These are phyloP conservation scores for Ctenicera cuprea DNA, from an alignment of 2,888 invertebrate genomes.

Conservation along the genomic window DNA sequence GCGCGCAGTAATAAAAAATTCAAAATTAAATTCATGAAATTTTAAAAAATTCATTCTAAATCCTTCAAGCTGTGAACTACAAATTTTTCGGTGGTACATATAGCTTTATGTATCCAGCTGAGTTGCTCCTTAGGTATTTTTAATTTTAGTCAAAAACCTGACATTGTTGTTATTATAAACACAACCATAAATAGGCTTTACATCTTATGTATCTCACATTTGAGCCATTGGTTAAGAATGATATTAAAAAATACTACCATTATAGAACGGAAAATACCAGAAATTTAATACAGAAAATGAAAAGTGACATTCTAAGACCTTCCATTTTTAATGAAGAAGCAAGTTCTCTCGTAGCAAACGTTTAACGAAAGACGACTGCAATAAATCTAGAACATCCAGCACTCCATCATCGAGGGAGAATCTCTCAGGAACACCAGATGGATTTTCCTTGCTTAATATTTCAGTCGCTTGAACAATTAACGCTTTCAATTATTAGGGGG, in stretches of 20 bases:
- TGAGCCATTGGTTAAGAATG: too few relatives aligned
- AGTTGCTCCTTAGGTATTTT: too few relatives aligned
- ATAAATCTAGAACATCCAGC: slow-evolving; percentile 26
- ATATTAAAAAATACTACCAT: not conserved
- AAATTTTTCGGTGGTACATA: not conserved
- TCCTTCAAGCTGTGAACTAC: slow-evolving; percentile 4
- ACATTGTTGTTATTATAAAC: too few relatives aligned
- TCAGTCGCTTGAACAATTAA: slow-evolving; percentile 26
- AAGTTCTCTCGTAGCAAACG: slow-evolving; percentile 18
- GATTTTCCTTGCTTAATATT: slow-evolving; percentile 30
- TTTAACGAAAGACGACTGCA: slow-evolving; percentile 28
- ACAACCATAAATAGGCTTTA: too few relatives aligned
- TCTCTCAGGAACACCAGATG: slow-evolving; percentile 25
- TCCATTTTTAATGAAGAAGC: slow-evolving; percentile 26
- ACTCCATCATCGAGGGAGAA: slow-evolving; percentile 23
- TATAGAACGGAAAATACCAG: not conserved
- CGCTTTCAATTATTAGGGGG: slow-evolving; percentile 20
- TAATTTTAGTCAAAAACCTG: too few relatives aligned
- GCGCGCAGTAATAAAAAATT: slow-evolving; percentile 11
- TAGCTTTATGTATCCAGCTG: too few relatives aligned
- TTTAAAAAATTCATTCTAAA: slow-evolving; percentile 17
- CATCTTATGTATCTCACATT: too few relatives aligned
- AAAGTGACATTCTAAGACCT: slow-evolving; percentile 20
- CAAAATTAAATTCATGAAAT: slow-evolving; percentile 10
- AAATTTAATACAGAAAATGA: slow-evolving; percentile 11